These are phyloP conservation scores for Palythoa heliodiscus DNA, from an alignment of 92 coral and sea anemone genomes.

Conservation along the genomic window DNA sequence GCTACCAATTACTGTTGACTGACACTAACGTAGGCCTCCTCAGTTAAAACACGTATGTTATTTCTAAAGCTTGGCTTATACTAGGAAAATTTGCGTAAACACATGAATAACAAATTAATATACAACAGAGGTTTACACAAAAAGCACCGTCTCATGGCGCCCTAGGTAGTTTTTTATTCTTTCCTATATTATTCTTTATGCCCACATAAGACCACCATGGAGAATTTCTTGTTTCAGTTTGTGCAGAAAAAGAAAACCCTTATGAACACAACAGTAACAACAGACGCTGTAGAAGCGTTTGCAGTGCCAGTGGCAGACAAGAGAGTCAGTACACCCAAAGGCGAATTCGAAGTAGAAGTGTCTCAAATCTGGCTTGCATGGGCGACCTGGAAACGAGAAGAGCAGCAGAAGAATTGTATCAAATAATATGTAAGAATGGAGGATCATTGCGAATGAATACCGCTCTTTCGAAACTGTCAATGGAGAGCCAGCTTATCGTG, in stretches of 20 bases:
- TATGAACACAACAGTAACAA: background rate
- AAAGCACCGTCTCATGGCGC: too few relatives aligned
- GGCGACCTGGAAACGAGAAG: background rate
- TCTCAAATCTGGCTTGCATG: background rate
- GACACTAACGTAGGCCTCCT: too few relatives aligned
- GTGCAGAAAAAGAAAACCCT: background rate
- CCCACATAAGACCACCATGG: too few relatives aligned
- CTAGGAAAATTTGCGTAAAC: too few relatives aligned
- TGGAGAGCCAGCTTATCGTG: background rate
- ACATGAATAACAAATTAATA: too few relatives aligned
- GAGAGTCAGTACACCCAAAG: background rate
- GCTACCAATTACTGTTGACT: too few relatives aligned
- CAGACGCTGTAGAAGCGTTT: background rate
- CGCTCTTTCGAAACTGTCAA: constrained; percentile 17
- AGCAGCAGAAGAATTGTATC: constrained; percentile 11
- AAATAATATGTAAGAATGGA: constrained; percentile 13
- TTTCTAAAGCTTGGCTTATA: too few relatives aligned
- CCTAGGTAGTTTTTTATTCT: too few relatives aligned
- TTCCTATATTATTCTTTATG: too few relatives aligned
- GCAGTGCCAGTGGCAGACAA: background rate
- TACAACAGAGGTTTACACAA: too few relatives aligned
- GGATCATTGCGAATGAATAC: background rate
- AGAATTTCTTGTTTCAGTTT: background rate
- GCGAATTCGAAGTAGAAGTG: constrained; percentile 27
- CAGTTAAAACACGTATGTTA: too few relatives aligned